Percentiles rank a stretch among this genome's conserved stretches.
Conservation (phyloP, 2,797 vertebrate genomes). For the Pelochelys cantorii region DNA sequence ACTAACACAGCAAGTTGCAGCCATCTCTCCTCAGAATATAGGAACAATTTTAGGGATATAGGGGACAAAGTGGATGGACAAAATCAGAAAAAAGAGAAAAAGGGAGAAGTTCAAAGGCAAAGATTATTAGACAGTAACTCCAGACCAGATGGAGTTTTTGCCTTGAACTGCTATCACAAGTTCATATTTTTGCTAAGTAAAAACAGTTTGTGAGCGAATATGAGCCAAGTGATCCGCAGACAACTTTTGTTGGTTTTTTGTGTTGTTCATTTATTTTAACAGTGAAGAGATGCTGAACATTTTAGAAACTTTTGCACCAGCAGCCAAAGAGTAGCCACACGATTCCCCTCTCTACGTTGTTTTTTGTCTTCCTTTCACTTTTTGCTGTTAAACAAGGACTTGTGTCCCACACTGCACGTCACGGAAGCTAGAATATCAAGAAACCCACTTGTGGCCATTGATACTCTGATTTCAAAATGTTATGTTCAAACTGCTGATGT, state of each 20-base stretch:
- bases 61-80: not conserved
- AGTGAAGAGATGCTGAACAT: constrained; percentile 2
- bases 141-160: not conserved
- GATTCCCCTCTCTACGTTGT: not conserved
- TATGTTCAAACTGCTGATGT: not conserved
- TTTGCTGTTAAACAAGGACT: not conserved
- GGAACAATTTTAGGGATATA: not conserved
- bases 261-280: not conserved
- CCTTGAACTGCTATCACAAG: not conserved
- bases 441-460: not conserved
- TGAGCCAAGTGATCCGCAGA: not conserved
- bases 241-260: not conserved
- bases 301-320: not conserved
- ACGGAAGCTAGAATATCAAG: not conserved
- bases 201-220: not conserved
- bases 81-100: not conserved
- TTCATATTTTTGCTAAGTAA: constrained; percentile 29
- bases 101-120: not conserved
- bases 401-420: not conserved
- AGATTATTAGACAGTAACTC: not conserved
- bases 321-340: not conserved
- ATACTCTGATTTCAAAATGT: not conserved
- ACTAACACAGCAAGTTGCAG: too few species aligned
- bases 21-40: not conserved
- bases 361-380: not conserved